Evolutionary conservation across 2,888 invertebrate species (phyloP).

Genomic region (Lypha dubia): DNA sequence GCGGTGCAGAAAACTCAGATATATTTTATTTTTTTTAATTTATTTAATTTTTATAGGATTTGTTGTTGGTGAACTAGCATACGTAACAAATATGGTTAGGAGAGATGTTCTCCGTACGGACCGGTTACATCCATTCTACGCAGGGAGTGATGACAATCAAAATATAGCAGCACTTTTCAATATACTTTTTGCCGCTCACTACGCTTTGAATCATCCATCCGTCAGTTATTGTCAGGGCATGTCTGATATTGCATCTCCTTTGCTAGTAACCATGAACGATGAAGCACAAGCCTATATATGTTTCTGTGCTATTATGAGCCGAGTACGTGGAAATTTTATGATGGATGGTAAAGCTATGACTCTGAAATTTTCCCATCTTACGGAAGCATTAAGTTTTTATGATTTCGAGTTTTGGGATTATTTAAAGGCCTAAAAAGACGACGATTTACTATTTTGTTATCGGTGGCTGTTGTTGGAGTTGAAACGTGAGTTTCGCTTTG

Average conservation of each 20-base stretch:
- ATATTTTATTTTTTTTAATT: too few species aligned
- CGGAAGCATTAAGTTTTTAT: conserved; percentile 94
- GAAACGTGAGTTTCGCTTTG: conserved; percentile 98
- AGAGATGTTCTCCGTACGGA: conserved; percentile 98
- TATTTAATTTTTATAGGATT: conserved; percentile 71
- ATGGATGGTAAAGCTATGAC: conserved; percentile 97
- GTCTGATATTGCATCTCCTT: conserved; percentile 97
- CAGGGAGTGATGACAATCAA: conserved; percentile 97
- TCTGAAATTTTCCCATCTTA: conserved; percentile 95
- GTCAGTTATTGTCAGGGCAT: conserved; percentile 98
- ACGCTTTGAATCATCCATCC: conserved; percentile 96
- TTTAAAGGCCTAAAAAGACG: conserved; percentile 93
- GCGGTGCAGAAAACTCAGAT: too few species aligned
- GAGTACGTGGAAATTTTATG: conserved; percentile 94
- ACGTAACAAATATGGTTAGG: conserved; percentile 96
- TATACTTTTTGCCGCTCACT: conserved; percentile 97
- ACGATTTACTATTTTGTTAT: conserved; percentile 97
- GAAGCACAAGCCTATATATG: conserved; percentile 97
- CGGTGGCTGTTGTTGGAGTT: conserved; percentile 98
- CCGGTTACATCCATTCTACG: conserved; percentile 95
- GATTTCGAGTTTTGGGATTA: conserved; percentile 96
- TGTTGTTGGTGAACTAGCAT: conserved; percentile 90
- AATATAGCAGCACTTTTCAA: conserved; percentile 97
- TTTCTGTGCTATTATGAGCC: conserved; percentile 96
- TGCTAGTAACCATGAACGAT: conserved; percentile 97